Evolutionary conservation across 2,113 vertebrate genomes (phyloP), one percentile per base, ranked within the genome.

Genomic region (Eidolon helvum): DNA sequence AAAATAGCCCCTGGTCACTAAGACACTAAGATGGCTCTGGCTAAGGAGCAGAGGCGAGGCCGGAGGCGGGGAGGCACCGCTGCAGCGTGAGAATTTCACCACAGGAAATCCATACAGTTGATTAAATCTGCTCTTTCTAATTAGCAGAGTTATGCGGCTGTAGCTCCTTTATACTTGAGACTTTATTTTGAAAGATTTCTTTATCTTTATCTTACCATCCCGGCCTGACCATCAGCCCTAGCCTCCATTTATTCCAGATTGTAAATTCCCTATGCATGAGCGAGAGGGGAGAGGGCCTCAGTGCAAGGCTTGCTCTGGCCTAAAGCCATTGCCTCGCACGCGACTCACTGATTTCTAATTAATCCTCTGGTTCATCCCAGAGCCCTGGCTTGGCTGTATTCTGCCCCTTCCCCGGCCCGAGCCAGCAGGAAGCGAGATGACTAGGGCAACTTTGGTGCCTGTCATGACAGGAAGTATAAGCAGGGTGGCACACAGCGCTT

Each of bases 111-210:
- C 0, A 0, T 12, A 80, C n/a, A 33, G 30, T 2, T 82, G 87
- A 96, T 92, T 88, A 71, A 55, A 92, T 96, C 74, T 94, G 65
- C n/a, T 79, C 87, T 83, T 89, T 72, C 92, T 95, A 90, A 94
- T 96, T 72, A 95, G 65, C 71, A 71, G 87, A 63, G 40, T 69
- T 66, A 5, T 24, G 35, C 26, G 45, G n/a, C 10, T 45, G 45
- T 9, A 30, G 40, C 61, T 85, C 66, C 80, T 82, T 82, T 35
- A 10, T 59, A 80, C 79, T 82, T 5, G 79, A 87, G 94, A 72
- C 53, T 85, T 75, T 24, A 55, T 77, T 35, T 75, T 18, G 83
- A 95, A 96, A 15, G 15, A 19, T 85, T 66, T 69, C 65, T 90
- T 95, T 86, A 61, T 68, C 86, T 96, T 95, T 89, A 55, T 87